phyloP scores from a whole-genome alignment of 2,888 invertebrate species.

The Mellilla xanthometata region DNA sequence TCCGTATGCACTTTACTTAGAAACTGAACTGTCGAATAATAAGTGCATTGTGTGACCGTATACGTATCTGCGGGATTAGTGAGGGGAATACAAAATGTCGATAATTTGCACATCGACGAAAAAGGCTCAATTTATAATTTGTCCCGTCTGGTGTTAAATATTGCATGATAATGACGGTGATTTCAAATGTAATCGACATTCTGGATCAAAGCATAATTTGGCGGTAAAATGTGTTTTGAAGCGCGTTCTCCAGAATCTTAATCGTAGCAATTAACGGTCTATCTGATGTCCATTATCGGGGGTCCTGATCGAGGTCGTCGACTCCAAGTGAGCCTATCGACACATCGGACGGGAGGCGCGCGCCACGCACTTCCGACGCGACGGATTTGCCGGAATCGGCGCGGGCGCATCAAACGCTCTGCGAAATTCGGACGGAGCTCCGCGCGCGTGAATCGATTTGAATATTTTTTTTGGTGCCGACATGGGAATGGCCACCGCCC shows the following conservation, averaged over 20 bases:
- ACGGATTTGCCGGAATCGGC: conserved; percentile 82
- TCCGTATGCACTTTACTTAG: conserved; percentile 78
- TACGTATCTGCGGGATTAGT: conserved; percentile 73
- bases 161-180: not conserved
- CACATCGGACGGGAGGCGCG: conserved; percentile 64
- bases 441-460: conserved; percentile 80
- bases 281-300: conserved; percentile 62
- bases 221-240: not conserved
- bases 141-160: conserved; percentile 13
- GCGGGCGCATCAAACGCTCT: conserved; percentile 79
- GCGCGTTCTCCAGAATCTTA: conserved; percentile 36
- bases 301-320: conserved; percentile 75
- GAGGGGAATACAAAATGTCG: conserved; percentile 76
- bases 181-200: not conserved
- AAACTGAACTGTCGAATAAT: conserved; percentile 79
- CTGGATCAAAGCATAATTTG: not conserved
- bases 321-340: conserved; percentile 72
- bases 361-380: conserved; percentile 80
- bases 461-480: conserved; percentile 75
- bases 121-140: conserved; percentile 31
- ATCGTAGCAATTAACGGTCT: conserved; percentile 61
- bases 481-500: conserved; percentile 67
- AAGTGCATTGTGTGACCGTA: conserved; percentile 80
- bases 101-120: conserved; percentile 54
- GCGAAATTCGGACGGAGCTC: conserved; percentile 78